Evolutionary conservation across 2,113 vertebrate genomes (phyloP).

Genomic region (Perognathus longimembris): DNA sequence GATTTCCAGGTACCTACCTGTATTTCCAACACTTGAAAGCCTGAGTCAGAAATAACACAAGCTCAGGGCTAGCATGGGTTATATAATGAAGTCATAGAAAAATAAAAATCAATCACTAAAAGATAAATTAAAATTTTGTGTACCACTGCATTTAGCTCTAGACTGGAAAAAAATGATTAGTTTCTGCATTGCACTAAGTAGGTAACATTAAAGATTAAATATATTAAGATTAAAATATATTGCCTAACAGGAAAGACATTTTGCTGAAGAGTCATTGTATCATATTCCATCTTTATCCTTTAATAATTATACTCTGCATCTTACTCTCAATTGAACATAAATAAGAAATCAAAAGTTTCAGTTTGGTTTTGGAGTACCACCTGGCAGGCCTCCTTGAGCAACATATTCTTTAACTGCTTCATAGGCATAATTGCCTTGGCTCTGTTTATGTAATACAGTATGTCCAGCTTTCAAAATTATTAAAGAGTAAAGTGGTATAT

Average conservation of each 20-base stretch:
- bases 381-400: not conserved
- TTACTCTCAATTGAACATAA: not conserved
- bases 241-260: not conserved
- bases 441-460: constrained; percentile 5
- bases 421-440: constrained; percentile 46
- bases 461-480: constrained; percentile 54
- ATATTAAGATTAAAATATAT: not conserved
- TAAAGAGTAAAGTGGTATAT: constrained; percentile 19
- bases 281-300: not conserved
- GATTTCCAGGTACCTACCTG: not conserved
- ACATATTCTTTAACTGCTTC: not conserved
- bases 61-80: no score
- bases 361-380: not conserved
- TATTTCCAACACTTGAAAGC: no score
- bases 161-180: not conserved
- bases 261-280: not conserved
- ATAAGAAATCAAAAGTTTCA: not conserved
- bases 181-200: no score
- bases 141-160: not conserved
- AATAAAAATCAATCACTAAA: no score
- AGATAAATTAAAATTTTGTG: no score
- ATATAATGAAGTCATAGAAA: no score
- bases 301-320: not conserved
- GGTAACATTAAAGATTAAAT: no score
- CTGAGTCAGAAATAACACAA: no score